Base-by-base conservation (phyloP, 1,140 invertebrate genomes). In the Halesus radiatus region DNA sequence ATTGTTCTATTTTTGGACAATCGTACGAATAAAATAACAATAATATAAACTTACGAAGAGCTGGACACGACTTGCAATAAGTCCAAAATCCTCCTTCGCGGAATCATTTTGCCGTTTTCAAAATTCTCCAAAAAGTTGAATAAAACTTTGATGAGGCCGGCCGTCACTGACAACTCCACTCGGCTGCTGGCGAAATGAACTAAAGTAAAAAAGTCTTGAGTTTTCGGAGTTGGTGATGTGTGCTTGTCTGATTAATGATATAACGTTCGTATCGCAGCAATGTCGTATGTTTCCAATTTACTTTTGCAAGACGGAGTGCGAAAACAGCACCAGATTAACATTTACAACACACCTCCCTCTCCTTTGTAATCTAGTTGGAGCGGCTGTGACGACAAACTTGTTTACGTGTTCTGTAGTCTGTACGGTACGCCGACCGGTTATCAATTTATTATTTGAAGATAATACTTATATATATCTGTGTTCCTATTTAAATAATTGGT, bases 31-130 rank as follows among this genome's bases (percentile, higher is more conserved):
- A 45, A 45, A 45, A 45, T 45, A 45, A 45, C 37, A 45, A 26
- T 64, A 23, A 64, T 29, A 16, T 13, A 22, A 52, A 90, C 89
- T 89, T 84, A 90, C 89, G 88, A 89, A 79, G 88, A 86, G 26
- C 85, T 85, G 7, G 87, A 87, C 77, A 90, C 87, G 8, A 87
- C 83, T 81, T 87, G 86, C 26, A 90, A 80, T 52, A 90, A 84
- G 82, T 90, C 86, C 54, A 90, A 76, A 22, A 89, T 85, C n/a
- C 87, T 87, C 79, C 84, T 86, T 85, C 85, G 86, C 13, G 86
- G 83, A 64, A 85, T 78, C 89, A 90, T 90, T 79, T 84, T 86
- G 8, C 15, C 74, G 15, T 50, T 84, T 78, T 3, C 13, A 60
- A 60, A 60, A n/a, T 29, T 32, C 1, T 32, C 26, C 29, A 56